Evolutionary conservation across 2,888 invertebrate species (phyloP).

Genomic region (Polyploca ridens): DNA sequence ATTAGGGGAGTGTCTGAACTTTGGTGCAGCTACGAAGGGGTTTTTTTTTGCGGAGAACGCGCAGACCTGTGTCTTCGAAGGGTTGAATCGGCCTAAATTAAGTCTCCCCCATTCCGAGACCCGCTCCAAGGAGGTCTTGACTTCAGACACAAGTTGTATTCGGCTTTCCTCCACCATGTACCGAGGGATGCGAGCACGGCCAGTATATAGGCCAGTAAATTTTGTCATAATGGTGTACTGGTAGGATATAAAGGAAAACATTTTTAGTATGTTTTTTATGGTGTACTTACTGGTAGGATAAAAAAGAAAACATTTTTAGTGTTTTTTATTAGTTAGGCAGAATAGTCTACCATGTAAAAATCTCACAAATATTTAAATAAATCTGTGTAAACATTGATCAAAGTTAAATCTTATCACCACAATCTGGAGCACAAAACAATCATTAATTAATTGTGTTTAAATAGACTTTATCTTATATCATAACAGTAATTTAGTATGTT

Average conservation of each 20-base stretch:
- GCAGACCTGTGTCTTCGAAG: no score
- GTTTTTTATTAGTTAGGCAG: conserved; percentile 56
- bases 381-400: conserved; percentile 35
- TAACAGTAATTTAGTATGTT: background rate
- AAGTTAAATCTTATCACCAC: conserved; percentile 25
- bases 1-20: no score
- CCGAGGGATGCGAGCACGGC: no score
- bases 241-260: conserved; percentile 16
- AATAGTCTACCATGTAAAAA: conserved; percentile 37
- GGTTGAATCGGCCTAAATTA: no score
- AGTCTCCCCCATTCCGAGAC: no score
- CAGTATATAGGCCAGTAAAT: no score
- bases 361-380: conserved; percentile 41
- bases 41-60: no score
- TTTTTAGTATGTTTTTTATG: conserved; percentile 1
- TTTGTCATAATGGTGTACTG: no score
- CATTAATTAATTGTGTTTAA: background rate
- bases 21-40: no score
- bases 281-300: background rate
- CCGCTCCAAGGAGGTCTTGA: no score
- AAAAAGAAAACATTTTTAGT: conserved; percentile 18
- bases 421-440: conserved; percentile 40
- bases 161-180: no score
- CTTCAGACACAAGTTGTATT: no score
- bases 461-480: background rate